Percentiles rank a stretch among this genome's conserved stretches.
phyloP scores from a whole-genome alignment of 2,888 invertebrate species.

The Geophilus truncorum region DNA sequence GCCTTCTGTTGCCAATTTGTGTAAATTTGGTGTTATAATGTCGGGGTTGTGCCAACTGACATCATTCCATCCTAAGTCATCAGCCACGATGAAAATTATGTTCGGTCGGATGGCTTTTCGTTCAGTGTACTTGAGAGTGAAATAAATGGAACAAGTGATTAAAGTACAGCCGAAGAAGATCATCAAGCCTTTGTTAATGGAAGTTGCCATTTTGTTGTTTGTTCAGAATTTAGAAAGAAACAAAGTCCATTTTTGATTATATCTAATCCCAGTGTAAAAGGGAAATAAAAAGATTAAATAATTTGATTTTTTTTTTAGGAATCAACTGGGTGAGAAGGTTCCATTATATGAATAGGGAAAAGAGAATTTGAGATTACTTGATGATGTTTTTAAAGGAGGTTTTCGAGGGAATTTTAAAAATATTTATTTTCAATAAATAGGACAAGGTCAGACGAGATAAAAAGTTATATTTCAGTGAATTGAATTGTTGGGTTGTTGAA shows the following conservation, averaged over 20 bases:
- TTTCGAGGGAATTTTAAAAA: too few relatives aligned
- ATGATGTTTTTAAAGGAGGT: too few relatives aligned
- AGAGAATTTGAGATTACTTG: too few relatives aligned
- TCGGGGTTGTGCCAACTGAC: neutral
- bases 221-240: too few relatives aligned
- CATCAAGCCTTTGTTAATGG: neutral
- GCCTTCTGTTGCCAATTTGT: neutral
- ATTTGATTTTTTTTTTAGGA: neutral
- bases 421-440: too few relatives aligned
- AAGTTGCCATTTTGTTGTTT: neutral
- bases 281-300: neutral
- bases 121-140: neutral
- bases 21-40: neutral
- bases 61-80: neutral
- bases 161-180: neutral
- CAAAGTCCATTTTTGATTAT: too few relatives aligned
- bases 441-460: conserved; percentile 39
- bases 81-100: conserved; percentile 4
- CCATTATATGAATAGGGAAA: too few relatives aligned
- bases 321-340: too few relatives aligned
- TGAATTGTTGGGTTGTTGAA: conserved; percentile 37
- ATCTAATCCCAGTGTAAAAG: too few relatives aligned
- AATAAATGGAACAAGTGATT: neutral
- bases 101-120: neutral
- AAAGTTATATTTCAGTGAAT: conserved; percentile 36